Base-by-base conservation (phyloP, 2,113 vertebrate species). In the Smithornis capensis region DNA sequence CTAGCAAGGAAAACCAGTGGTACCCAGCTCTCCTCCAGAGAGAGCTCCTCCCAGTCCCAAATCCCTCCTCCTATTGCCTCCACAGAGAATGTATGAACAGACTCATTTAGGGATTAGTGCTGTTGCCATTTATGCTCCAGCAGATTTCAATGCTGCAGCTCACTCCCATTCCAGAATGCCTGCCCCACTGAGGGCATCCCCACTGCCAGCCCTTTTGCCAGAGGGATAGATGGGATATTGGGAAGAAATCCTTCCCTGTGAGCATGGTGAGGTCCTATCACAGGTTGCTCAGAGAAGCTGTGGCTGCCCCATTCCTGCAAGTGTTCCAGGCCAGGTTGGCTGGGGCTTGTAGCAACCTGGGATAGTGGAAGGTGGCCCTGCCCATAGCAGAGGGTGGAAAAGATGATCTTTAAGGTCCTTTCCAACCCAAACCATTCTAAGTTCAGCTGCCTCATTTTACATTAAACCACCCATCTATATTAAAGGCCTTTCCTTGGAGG, bases 61-160 rank as follows among this genome's bases (percentile, higher is more conserved):
- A 53, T 10, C 19, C 28, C 24, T 7, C 37, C 17, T 82, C 31
- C 81, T 19, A 2, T 3, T 19, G 35, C 47, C 53, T 80, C 42
- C 11, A 8, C 33, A 29, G 16, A 31, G 33, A 73, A 56, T 2
- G 3, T 21, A 70, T 22, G 76, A 74, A 73, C 70, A 65, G 68
- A 38, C 67, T 91, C 35, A 40, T 83, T 95, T 70, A 80, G 19
- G 62, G 81, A 89, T 91, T 77, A 82, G 53, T 3, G 10, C 40
- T 53, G 35, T 27, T 92, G 73, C 71, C 60, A 52, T 62, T 87
- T 81, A 44, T 91, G 52, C 75, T 68, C 33, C 65, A 68, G 78
- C 55, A 88, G 80, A 80, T 37, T 59, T 25, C 4, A 16, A 19
- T 18, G 21, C 56, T 14, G 14, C 82, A 74, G 87, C 52, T 95